Base-by-base conservation (phyloP, 2,113 vertebrate genomes). In the Junco hyemalis region DNA sequence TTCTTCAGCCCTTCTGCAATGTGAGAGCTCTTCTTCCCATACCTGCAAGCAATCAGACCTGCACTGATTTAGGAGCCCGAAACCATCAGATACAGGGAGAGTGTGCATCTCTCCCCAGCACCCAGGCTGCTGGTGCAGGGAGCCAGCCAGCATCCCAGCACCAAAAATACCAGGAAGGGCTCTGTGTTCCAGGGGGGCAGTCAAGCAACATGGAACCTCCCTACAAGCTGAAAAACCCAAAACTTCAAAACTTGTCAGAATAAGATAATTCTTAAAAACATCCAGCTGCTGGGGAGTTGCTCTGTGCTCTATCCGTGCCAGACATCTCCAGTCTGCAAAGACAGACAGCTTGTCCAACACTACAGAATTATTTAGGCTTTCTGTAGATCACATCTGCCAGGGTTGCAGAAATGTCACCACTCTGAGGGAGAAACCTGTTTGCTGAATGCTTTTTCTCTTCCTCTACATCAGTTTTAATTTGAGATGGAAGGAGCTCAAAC, bases 31-130 rank as follows among this genome's bases (percentile, higher is more conserved):
- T 86, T 73, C 50, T 77, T 81, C 8, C n/a, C 64, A 38, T 7
- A 69, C 6, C 11, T 68, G 7, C 14, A 48, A 28, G 8, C 28
- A 50, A 42, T 5, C 0, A 1, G 69, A 38, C 0, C n/a, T 59
- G n/a, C n/a, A 24, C n/a, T 35, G 22, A 59, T 59, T 59, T n/a
- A 72, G n/a, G 9, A 40, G 8, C 8, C 11, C 35, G 28, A 90
- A n/a, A 17, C 14, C 28, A 12, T 38, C 50, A 64, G 63, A 47
- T 5, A 25, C 4, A 24, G 6, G 25, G 38, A 60, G 15, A 57
- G 5, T 5, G 48, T 36, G n/a, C 2, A 3, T 4, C 2, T 21
- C n/a, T 8, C 13, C 28, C 21, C 19, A 63, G 3, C 2, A 17
- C n/a, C 28, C 3, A 15, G 11, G 20, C 48, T 76, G 42, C 63